Conservation (phyloP, 2,113 vertebrate genomes). For the Aleadryas rufinucha region DNA sequence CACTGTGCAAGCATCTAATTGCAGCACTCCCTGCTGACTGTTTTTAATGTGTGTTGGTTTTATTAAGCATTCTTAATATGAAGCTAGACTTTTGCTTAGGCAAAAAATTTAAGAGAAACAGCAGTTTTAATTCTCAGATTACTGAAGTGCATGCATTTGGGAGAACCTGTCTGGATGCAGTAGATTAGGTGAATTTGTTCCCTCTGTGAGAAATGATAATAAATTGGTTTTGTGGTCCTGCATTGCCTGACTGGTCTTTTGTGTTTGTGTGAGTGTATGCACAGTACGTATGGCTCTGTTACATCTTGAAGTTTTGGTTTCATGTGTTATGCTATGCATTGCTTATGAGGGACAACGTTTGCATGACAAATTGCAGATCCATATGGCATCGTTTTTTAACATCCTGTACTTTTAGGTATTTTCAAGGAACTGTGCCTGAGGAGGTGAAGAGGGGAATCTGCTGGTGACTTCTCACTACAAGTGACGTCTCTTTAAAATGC, state of each 20-base stretch:
- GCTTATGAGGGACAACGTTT: background rate
- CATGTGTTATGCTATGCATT: background rate
- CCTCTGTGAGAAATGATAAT: background rate
- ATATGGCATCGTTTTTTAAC: background rate
- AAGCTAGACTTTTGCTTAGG: constrained; percentile 45
- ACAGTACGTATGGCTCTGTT: background rate
- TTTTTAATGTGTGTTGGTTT: constrained; percentile 62
- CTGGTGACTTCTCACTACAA: background rate
- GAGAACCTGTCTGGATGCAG: background rate
- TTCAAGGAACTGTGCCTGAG: background rate
- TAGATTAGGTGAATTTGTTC: background rate
- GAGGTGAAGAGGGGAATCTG: background rate
- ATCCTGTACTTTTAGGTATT: background rate
- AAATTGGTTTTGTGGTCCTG: background rate
- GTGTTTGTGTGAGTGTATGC: background rate
- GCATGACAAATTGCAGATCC: background rate
- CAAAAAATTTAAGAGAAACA: background rate
- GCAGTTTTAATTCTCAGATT: background rate
- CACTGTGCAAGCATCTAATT: constrained; percentile 50
- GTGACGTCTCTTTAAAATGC: background rate
- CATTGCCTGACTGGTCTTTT: background rate
- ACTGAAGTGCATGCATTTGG: background rate
- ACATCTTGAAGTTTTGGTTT: background rate
- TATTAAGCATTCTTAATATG: constrained; percentile 64
- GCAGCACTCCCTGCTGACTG: constrained; percentile 59